Conservation (phyloP, 2,797 vertebrate genomes). For the Apodemus agrarius region DNA sequence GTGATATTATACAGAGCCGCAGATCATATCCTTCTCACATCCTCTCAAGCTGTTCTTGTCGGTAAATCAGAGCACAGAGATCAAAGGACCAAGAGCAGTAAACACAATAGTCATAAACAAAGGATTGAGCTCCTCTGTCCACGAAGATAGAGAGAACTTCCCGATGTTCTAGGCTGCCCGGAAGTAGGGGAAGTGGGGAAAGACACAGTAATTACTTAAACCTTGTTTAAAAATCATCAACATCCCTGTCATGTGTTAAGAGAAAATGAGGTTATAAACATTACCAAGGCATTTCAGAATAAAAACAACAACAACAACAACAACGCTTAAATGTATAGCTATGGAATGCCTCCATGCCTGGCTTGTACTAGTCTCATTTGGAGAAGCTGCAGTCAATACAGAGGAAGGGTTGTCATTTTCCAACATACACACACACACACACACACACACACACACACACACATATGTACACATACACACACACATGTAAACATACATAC, state of each 20-base stretch:
- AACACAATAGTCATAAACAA: constrained; percentile 38
- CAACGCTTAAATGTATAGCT: neutral
- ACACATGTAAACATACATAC: neutral
- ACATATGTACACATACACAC: neutral
- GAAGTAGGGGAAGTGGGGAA: neutral
- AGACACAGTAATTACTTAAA: neutral
- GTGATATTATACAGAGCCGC: constrained; percentile 73
- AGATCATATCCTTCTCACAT: constrained; percentile 75
- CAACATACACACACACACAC: neutral
- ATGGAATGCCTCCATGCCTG: neutral
- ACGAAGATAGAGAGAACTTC: neutral
- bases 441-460: neutral
- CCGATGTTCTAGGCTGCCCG: neutral
- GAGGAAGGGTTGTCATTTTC: neutral
- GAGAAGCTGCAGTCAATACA: neutral
- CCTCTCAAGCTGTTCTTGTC: constrained; percentile 77
- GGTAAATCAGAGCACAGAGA: constrained; percentile 78
- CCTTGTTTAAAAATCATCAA: neutral
- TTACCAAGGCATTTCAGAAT: neutral
- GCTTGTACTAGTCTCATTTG: neutral
- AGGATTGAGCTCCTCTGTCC: neutral
- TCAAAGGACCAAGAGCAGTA: constrained; percentile 69
- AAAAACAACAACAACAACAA: neutral
- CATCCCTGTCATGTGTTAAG: neutral
- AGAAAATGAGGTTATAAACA: neutral